Evolutionary conservation across 2,797 vertebrate genomes (phyloP), one percentile per base, ranked within the genome.

Genomic region (Peromyscus nudipes): DNA sequence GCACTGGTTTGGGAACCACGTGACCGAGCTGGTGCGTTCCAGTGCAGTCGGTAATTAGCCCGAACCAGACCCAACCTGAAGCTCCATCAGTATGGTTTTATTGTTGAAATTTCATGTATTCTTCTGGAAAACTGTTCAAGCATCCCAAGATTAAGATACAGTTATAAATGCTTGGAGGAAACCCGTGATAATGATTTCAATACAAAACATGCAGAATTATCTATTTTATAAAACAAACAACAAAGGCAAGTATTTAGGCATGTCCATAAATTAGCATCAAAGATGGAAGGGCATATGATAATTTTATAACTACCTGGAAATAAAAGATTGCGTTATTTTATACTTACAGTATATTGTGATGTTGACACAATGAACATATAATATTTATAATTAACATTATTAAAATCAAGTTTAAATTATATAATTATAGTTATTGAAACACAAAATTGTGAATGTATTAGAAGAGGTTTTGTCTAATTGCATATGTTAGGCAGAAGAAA

Each of bases 321-420:
- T 37, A 31, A 27, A 12, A 25, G 19, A 43, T 77, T 14, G 57
- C 67, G 71, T 77, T n/a, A 60, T 84, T 79, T 60, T 57, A 49
- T 64, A 85, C 10, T 31, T 60, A 12, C 4, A 31, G 62, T 29
- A 73, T 83, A 11, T 94, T 43, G 6, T 64, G 19, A 86, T 4
- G 21, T 76, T 23, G 2, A 62, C 62, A 89, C 40, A 94, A 80
- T 31, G 16, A 79, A 8, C 31, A 64, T 12, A 49, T 43, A 52
- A 46, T 52, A 52, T 34, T 92, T 93, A 29, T 19, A 84, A 85
- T 13, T 80, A 29, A 89, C 80, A 55, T 85, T 25, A 89, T 12
- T 85, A 57, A 94, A 81, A 83, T 75, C 13, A 73, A 94, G 49
- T 90, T 89, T 85, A 94, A 84, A 86, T 60, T 40, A 80, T 81